Conservation (phyloP, 2,113 vertebrate species). For the Arenaria interpres region DNA sequence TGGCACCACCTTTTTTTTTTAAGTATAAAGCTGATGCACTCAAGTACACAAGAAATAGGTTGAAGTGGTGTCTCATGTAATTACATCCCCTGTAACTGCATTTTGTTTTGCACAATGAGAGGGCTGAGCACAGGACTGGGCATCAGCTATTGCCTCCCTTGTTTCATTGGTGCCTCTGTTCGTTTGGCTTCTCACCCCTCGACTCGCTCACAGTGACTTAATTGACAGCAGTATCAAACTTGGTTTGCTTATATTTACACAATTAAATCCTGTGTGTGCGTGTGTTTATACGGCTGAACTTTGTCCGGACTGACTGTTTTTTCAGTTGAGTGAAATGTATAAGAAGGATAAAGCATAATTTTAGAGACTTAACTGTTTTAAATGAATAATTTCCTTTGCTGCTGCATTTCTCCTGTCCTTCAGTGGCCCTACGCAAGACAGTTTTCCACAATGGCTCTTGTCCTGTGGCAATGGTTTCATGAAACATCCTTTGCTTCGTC, state of each 20-base stretch:
- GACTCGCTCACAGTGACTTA: fast-evolving
- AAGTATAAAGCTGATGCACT: not conserved
- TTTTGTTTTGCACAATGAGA: not conserved
- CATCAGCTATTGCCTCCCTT: not conserved
- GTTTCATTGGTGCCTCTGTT: not conserved
- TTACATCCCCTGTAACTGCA: not conserved
- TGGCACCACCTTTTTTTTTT: not conserved
- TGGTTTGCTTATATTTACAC: not conserved
- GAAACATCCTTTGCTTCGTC: not conserved
- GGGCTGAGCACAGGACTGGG: not conserved
- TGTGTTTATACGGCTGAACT: not conserved
- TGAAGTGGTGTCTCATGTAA: not conserved
- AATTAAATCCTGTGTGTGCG: not conserved
- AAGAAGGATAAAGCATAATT: not conserved
- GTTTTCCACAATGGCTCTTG: not conserved
- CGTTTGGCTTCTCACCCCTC: not conserved
- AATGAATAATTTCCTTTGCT: not conserved
- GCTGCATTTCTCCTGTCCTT: not conserved
- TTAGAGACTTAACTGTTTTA: not conserved
- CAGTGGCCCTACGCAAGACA: not conserved
- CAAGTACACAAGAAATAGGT: not conserved
- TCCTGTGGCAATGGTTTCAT: not conserved
- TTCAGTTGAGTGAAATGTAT: not conserved
- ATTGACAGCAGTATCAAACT: not conserved
- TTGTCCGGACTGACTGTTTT: not conserved